Evolutionary conservation across 92 coral and sea anemone species (phyloP), one percentile per base, ranked within the genome.

Genomic region (Scolanthus callimorphus): DNA sequence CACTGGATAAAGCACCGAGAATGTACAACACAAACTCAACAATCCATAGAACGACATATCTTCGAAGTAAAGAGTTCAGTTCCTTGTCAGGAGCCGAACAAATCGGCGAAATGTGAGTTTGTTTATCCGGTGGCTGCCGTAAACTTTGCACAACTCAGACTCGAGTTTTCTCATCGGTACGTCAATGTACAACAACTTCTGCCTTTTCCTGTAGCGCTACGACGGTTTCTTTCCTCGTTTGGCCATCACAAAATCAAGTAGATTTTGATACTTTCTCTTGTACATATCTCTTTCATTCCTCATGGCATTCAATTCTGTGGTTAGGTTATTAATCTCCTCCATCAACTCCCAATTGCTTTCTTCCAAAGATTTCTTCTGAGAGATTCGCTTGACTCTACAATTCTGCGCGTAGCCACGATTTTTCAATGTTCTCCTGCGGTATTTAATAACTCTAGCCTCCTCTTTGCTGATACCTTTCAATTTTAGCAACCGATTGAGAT

Each of bases 371-470:
- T 78, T 76, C 49, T 88, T 88, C 6, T 54, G 64, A 8, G 69
- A 62, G 13, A 88, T 78, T 17, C 96, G 51, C 55, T 81, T 80
- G 30, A 82, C 59, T 26, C 96, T 60, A n/a, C 90, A 88, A 13
- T 69, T 80, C 49, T 88, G 96, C 0, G 96, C 96, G 46, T 88
- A 88, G n/a, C 96, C 83, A 11, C 96, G 66, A 31, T 88, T 88
- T 48, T 88, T 88, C 30, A 88, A 49, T 0, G 96, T 88, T 45
- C 96, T 63, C 47, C 96, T 61, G 25, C 81, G 76, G 26, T 78
- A 71, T 23, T 87, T 87, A 3, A 87, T 53, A 29, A 57, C 53
- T 1, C 29, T 13, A 27, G 77, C 43, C 24, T 78, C 77, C 0
- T 68, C 83, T 17, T 68, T 73, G 2, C 73, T 26, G 1, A 87